phyloP scores from a whole-genome alignment of 2,888 invertebrate species.

The Elegia similella region DNA sequence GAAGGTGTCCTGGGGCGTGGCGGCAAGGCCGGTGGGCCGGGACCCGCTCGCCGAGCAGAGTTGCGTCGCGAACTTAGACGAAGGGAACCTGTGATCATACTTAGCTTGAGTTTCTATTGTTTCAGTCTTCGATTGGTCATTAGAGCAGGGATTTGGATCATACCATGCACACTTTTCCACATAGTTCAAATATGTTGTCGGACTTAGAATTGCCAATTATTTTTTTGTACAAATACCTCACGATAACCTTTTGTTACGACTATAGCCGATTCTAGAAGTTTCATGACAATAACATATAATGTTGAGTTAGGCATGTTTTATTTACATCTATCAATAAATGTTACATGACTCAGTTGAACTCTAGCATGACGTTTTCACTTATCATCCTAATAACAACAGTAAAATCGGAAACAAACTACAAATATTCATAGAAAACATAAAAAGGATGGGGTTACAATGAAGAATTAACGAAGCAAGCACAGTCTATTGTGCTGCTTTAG shows the following conservation, averaged over 20 bases:
- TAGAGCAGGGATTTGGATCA: slow-evolving; percentile 8
- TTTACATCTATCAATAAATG: background rate
- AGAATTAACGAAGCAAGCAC: slow-evolving; percentile 19
- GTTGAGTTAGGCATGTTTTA: background rate
- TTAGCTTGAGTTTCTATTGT: background rate
- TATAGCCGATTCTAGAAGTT: background rate
- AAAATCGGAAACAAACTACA: slow-evolving; percentile 8
- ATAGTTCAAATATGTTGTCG: background rate
- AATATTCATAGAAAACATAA: background rate
- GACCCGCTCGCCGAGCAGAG: slow-evolving; percentile 60
- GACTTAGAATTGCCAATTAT: background rate
- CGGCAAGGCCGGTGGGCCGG: slow-evolving; percentile 34
- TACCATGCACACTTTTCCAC: slow-evolving; percentile 1
- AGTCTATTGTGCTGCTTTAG: slow-evolving; percentile 23
- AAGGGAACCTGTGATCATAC: slow-evolving; percentile 64
- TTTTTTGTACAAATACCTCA: background rate
- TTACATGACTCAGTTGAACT: background rate
- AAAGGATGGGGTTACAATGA: slow-evolving; percentile 9
- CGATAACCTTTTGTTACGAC: background rate
- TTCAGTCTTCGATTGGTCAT: background rate
- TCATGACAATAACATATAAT: background rate
- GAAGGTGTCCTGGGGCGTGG: slow-evolving; percentile 64
- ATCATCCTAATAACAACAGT: background rate
- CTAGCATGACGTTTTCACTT: background rate
- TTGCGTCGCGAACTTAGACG: slow-evolving; percentile 66